These are phyloP conservation scores for Ceuthmochares aereus DNA, from an alignment of 2,113 vertebrate species.

Conservation along the genomic window DNA sequence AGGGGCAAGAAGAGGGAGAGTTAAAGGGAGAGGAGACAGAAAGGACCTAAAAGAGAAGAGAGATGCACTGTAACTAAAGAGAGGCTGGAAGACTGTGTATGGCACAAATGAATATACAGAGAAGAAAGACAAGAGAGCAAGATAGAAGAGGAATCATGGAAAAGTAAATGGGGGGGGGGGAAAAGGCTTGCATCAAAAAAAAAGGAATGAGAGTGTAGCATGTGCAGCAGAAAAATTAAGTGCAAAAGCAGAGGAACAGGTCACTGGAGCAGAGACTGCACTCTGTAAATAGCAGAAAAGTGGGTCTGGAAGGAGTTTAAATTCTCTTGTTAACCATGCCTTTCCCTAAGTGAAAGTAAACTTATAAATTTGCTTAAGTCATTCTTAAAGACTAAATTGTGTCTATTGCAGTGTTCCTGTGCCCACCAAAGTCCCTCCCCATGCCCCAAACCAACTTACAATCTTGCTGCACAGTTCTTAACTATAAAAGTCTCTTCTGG, in stretches of 20 bases:
- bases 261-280: neutral
- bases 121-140: neutral
- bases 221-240: neutral
- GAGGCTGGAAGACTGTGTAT: neutral
- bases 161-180: neutral
- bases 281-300: neutral
- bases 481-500: neutral
- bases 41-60: neutral
- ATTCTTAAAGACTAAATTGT: neutral
- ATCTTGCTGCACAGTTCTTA: neutral
- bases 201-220: neutral
- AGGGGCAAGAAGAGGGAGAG: rapidly evolving
- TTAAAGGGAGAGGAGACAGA: neutral
- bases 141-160: neutral
- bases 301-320: neutral
- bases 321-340: neutral
- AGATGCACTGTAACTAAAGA: neutral
- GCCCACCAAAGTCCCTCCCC: neutral
- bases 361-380: neutral
- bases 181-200: rapidly evolving
- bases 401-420: neutral
- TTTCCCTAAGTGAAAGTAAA: neutral
- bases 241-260: neutral
- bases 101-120: neutral
- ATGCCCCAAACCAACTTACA: neutral